Evolutionary conservation across 2,888 invertebrate genomes (phyloP), one percentile per base, ranked within the genome.

Genomic region (Rhagophthalmus giganteus): DNA sequence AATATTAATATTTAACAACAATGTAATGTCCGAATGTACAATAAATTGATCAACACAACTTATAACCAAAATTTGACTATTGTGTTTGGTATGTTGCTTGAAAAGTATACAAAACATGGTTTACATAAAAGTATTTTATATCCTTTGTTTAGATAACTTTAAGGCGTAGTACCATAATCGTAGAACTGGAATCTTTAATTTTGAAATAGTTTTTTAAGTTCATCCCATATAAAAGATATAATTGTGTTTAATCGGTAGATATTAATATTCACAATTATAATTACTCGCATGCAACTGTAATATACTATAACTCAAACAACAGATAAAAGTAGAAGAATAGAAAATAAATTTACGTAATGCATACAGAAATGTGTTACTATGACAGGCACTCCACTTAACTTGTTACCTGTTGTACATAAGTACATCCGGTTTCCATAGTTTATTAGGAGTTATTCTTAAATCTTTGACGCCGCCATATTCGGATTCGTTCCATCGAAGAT

Each of bases 401-500:
- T 73, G 71, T 82, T 81, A 95, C 95, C 97, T 98, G 87, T 99
- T 99, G 79, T 98, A 99, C 91, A 99, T 94, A 62, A 99, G 89
- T 68, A 99, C 93, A 79, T 99, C 98, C 58, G 99, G 98, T 75
- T 92, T 94, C 99, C 99, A 99, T 59, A 99, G 83, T 74, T 90
- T 90, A 77, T 90, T 90, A 39, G 96, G 93, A 58, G 96, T 95
- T 73, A 99, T 92, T 70, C 95, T 84, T 54, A 99, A 84, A 74
- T 92, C 94, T 75, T 90, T 92, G 45, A 99, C 91, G 44, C 90
- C 90, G 26, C 95, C 96, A 73, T 91, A 97, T 69, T 97, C 95
- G 52, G 88, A 84, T 73, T 91, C 90, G 76, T 97, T 94, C 98
- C 98, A 99, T 69, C 88, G 83, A 67, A 99, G 82, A 78, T 96